These are phyloP conservation scores for Ormyrus nitidulus DNA, from an alignment of 2,888 invertebrate species.

Conservation along the genomic window DNA sequence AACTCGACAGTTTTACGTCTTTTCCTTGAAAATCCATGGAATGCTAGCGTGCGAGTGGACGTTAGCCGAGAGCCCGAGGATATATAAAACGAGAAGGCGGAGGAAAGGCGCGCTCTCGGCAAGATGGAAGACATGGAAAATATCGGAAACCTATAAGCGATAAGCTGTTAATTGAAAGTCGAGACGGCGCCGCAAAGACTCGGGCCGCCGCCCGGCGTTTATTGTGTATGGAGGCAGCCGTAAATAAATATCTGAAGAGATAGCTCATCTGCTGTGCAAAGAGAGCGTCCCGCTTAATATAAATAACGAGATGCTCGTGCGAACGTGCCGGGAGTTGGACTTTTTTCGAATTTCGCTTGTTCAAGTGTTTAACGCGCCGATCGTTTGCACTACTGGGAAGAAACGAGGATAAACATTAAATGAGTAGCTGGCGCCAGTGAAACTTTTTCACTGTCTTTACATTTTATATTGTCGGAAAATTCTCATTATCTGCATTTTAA, in stretches of 20 bases:
- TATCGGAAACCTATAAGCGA: conserved; percentile 73
- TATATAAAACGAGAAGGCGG: background rate
- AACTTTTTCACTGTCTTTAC: background rate
- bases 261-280: conserved; percentile 46
- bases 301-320: background rate
- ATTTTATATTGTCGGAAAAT: too few relatives aligned
- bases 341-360: conserved; percentile 7
- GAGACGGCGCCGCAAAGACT: conserved; percentile 66
- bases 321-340: too few relatives aligned
- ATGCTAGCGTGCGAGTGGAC: conserved; percentile 19
- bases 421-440: conserved; percentile 26
- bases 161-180: conserved; percentile 73
- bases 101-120: background rate
- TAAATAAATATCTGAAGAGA: conserved; percentile 60
- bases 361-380: conserved; percentile 31
- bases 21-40: conserved; percentile 32
- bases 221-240: conserved; percentile 59
- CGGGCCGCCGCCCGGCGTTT: conserved; percentile 43
- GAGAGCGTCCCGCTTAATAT: conserved; percentile 6
- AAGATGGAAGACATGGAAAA: conserved; percentile 59
- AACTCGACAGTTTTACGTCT: conserved; percentile 22
- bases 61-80: background rate
- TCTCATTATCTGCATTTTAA: too few relatives aligned
- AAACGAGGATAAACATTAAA: conserved; percentile 1
- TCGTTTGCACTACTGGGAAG: conserved; percentile 15